Evolutionary conservation across 2,888 invertebrate species (phyloP), one percentile per base, ranked within the genome.

Genomic region (Venustoraphidia nigricollis): DNA sequence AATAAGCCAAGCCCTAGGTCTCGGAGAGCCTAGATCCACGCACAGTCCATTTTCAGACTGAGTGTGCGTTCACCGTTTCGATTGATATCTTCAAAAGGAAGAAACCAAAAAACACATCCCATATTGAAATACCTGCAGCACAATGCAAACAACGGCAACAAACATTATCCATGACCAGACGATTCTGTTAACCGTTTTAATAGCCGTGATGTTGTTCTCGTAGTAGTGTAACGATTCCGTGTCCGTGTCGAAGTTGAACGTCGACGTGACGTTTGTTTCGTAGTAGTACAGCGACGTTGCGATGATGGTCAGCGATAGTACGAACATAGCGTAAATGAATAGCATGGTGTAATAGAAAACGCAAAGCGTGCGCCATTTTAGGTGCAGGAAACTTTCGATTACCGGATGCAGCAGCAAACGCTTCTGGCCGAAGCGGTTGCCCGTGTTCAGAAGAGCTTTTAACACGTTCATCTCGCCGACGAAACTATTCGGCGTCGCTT

Each of bases 391-490:
- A 52, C 74, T 75, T 58, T 76, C 74, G 2, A 75, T 64, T 41
- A 75, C 59, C 0, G 76, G 77, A 61, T 77, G 76, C 1, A 75
- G 67, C 1, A 77, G 60, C 2, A 76, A 57, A 9, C 41, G 41
- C 49, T 66, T 68, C 50, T 74, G 71, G 0, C 67, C 64, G 48
- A 67, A 64, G 58, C 71, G 64, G 45, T 72, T 72, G 1, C 73
- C 72, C 51, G 72, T 72, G 54, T 74, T 70, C 1, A 76, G 55
- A 1, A 76, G 56, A 1, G 73, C 71, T 55, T 73, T 71, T 41
- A 76, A 66, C 0, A 75, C 73, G 56, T 71, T 70, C 69, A 75
- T 73, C 54, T 75, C 75, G 51, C 72, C 68, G 62, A 67, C 64
- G 53, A 69, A 36, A 13, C 41, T 34, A 4, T 14, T 37, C 5